Conservation (phyloP, 2,113 vertebrate genomes). For the Istiophorus platypterus region DNA sequence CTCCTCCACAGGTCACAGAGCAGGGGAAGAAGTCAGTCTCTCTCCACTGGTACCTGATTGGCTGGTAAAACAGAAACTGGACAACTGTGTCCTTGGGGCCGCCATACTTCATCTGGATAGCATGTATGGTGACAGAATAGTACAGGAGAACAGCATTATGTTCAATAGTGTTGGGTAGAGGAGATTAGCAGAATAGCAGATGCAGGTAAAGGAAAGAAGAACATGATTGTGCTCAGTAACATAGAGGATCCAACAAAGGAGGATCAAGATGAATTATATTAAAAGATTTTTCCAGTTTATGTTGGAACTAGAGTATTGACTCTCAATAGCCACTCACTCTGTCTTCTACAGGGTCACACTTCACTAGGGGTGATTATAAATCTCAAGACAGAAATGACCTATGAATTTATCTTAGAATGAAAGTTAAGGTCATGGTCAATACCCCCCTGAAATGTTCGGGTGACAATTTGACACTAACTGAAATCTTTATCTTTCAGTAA, state of each 20-base stretch:
- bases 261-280: not conserved
- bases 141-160: not conserved
- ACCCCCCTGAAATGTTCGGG: not conserved
- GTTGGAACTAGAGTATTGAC: not conserved
- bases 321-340: not conserved
- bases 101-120: slow-evolving; percentile 88
- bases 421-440: not conserved
- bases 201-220: not conserved
- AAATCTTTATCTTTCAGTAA: not conserved
- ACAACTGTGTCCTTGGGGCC: slow-evolving; percentile 88
- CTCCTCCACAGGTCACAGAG: slow-evolving; percentile 94
- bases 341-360: not conserved
- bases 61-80: slow-evolving; percentile 95
- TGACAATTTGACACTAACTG: not conserved
- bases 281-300: not conserved
- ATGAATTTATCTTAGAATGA: no score
- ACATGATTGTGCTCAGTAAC: not conserved
- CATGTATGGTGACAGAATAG: not conserved
- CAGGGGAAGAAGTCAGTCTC: slow-evolving; percentile 97
- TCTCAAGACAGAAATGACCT: not conserved
- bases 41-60: slow-evolving; percentile 93
- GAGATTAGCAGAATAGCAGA: not conserved
- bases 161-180: not conserved
- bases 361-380: not conserved
- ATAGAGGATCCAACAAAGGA: not conserved